Base-by-base conservation (phyloP, 2,113 vertebrate genomes). In the Laticauda colubrina region DNA sequence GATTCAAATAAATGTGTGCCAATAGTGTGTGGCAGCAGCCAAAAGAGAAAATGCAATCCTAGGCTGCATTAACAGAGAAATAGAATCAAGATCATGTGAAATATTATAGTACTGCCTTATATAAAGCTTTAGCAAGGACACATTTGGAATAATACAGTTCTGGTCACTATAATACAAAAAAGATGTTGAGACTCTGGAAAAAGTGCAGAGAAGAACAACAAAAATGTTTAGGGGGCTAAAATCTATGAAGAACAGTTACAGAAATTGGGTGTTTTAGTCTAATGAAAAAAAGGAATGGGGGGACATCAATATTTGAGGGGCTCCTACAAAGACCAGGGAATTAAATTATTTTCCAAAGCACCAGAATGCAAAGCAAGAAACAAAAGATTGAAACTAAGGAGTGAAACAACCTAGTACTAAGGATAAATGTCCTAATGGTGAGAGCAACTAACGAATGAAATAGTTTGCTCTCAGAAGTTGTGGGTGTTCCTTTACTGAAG, bases 1-100 rank as follows among this genome's bases (percentile, higher is more conserved):
- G 87, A 85, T 90, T 94, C 43, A 61, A 59, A 87, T 92, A 91
- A 93, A 91, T 21, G 1, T 59, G 6, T 69, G 14, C 29, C 12
- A 69, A 18, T 34, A 69, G 12, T 34, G 29, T 34, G 29, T 0
- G 2, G 14, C 1, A 3, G 29, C 64, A 69, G 64, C 29, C 64
- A 69, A 69, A 69, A 18, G 5, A 69, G 64, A 69, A 69, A 69
- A 69, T 69, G 29, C 14, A 69, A 18, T 34, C 29, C 5, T 69
- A 34, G 14, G 4, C 12, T 69, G 59, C 59, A 10, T 61, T 26
- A 61, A 26, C 24, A 61, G 3, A 61, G 24, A 2, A 9, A 61
- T 11, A 61, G 24, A 26, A 61, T 11, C 24, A 26, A 61, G 59
- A 26, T 10, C 9, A 26, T 26, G 59, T 61, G 24, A 61, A 69